Conservation (phyloP, 1,140 invertebrate genomes). For the Zaprionus capensis region DNA sequence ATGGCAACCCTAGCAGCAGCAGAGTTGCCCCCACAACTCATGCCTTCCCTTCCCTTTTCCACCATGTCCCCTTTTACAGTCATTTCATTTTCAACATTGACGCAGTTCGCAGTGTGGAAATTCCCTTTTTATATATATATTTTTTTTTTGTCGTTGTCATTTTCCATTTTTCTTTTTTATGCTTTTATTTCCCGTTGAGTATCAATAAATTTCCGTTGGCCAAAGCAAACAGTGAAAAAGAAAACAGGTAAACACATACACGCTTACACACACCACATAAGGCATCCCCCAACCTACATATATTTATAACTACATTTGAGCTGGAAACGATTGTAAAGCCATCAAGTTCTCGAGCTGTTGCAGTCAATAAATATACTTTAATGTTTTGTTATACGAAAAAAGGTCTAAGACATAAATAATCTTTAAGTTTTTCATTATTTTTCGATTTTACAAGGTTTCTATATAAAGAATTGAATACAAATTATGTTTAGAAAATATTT, state of each 20-base stretch:
- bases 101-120: slow-evolving; percentile 1
- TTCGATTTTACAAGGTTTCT: not conserved
- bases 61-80: not conserved
- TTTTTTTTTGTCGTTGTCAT: slow-evolving; percentile 33
- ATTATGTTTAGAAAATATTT: too few relatives aligned
- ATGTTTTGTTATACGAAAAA: slow-evolving; percentile 1
- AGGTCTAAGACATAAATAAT: not conserved
- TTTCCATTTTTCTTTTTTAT: slow-evolving; percentile 54
- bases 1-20: not conserved
- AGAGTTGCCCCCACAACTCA: not conserved
- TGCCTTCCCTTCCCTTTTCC: not conserved
- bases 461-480: too few relatives aligned
- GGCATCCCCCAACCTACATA: not conserved
- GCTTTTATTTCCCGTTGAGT: slow-evolving; percentile 47
- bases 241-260: slow-evolving; percentile 40
- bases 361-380: slow-evolving; percentile 20
- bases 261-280: not conserved
- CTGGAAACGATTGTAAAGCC: slow-evolving; percentile 31
- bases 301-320: slow-evolving; percentile 26
- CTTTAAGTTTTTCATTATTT: not conserved
- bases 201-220: slow-evolving; percentile 74
- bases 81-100: slow-evolving; percentile 8
- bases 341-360: slow-evolving; percentile 24
- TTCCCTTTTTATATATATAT: slow-evolving; percentile 6
- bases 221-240: slow-evolving; percentile 49